Conservation (phyloP, 2,888 invertebrate species). For the Chaetoderma sp. region DNA sequence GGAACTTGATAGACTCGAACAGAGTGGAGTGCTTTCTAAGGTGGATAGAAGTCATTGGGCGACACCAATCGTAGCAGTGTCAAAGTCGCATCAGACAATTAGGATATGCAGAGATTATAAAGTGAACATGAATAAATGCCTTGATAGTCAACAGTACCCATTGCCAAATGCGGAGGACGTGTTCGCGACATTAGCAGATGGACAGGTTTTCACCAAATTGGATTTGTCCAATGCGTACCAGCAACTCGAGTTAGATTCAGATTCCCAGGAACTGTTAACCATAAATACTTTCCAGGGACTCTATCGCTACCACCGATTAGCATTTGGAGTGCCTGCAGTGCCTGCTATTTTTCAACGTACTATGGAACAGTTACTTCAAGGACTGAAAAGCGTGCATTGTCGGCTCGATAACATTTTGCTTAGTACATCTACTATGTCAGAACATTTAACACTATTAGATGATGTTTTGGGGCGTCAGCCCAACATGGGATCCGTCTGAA, state of each 20-base stretch:
- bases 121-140: conserved; percentile 42
- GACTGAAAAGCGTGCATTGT: background rate
- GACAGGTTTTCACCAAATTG: conserved; percentile 28
- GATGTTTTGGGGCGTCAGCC: background rate
- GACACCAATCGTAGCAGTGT: conserved; percentile 44
- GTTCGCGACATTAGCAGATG: conserved; percentile 40
- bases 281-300: conserved; percentile 4
- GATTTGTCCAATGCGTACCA: conserved; percentile 24
- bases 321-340: too few species aligned
- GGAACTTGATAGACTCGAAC: conserved; percentile 20
- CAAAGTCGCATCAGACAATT: conserved; percentile 34
- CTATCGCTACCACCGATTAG: conserved; percentile 3
- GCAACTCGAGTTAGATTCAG: conserved; percentile 32
- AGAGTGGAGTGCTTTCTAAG: conserved; percentile 23
- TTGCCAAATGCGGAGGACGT: conserved; percentile 44
- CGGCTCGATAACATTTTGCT: background rate
- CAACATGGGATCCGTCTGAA: conserved; percentile 6
- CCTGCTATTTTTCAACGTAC: background rate
- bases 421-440: background rate
- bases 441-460: background rate
- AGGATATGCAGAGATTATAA: conserved; percentile 48
- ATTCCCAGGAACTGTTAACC: conserved; percentile 5
- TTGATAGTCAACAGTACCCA: conserved; percentile 50
- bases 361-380: conserved; percentile 3
- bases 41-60: conserved; percentile 41